Evolutionary conservation across 2,888 invertebrate genomes (phyloP), one percentile per base, ranked within the genome.

Genomic region (Drosophila paranaensis): DNA sequence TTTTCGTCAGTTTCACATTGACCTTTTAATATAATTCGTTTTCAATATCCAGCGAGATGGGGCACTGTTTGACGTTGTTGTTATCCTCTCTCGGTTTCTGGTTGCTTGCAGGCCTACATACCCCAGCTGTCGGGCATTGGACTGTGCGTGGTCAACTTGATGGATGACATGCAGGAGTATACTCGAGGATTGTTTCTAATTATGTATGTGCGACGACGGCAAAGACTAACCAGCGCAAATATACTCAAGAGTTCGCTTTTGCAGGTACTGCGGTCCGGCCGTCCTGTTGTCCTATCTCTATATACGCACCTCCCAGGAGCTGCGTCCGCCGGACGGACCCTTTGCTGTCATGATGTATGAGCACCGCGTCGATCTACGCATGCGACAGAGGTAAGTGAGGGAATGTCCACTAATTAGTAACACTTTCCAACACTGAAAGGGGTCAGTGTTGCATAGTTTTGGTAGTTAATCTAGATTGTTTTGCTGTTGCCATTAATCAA

Each of bases 131-230:
- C 93, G 76, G 95, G 95, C 6, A 94, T 95, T 25, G 95, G 95
- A 1, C 92, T 95, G 57, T 95, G 95, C 84, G 93, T 94, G 8
- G 93, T 94, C n/a, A 95, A 95, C 90, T 92, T 95, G 71, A 94
- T 94, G 65, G 95, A 95, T 82, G 94, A 95, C 81, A 95, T 95
- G 93, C 95, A 95, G 74, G 95, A 95, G 82, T 95, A 95, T 82
- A 94, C 95, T 90, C 93, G 95, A 72, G 94, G 95, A 40, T 93
- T 95, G 25, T 95, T 95, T 84, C 92, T 95, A 30, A 92, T 94
- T 37, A 95, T 95, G 95, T 95, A 91, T 95, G 95, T 94, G 58
- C 56, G 37, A n/a, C n/a, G 39, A 50, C 16, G 16, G 13, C 46
- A 40, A 25, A 16, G 11, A 11, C 11, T 35, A 9, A 1, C 3